Base-by-base conservation (phyloP, 1,140 invertebrate genomes). In the Harpegnathos saltator region DNA sequence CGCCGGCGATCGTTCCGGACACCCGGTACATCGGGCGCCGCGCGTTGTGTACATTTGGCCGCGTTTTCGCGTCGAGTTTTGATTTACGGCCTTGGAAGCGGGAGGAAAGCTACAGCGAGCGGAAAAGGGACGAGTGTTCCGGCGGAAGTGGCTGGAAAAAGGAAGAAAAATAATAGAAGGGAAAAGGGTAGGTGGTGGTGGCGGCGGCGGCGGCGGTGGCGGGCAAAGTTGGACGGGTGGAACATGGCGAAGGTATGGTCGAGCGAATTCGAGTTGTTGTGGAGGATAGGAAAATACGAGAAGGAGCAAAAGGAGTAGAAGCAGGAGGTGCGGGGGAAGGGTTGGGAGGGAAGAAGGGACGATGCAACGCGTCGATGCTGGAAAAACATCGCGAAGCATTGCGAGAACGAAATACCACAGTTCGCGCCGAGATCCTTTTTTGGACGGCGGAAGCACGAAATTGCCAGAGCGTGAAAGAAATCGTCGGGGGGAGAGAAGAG, bases 61-160 rank as follows among this genome's bases (percentile, higher is more conserved):
- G 85, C 85, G 83, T 91, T 93, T 90, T 91, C 90, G 86, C 85
- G 75, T 86, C 85, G 87, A 91, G 86, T 90, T 91, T 88, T 91
- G 90, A 90, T 88, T 82, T 91, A 91, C 87, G 87, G 54, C 62
- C 52, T 73, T 61, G 75, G 83, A 75, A 88, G 33, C 63, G n/a
- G 22, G 52, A 69, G 75, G 52, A 26, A 33, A 84, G 84, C 59
- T 78, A 69, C 26, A 81, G 52, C 29, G 24, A 62, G 56, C 54
- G 54, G 48, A 44, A 74, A 38, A 62, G 63, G 82, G 19, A 78
- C 44, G 63, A 80, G 75, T 52, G 38, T 71, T 71, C 56, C 56
- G 26, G 74, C 82, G 82, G 85, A 88, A 88, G 86, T 81, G 63
- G 61, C 83, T 44, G 72, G 66, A 81, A 83, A 82, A 85, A 86